Base-by-base conservation (phyloP, 2,113 vertebrate genomes). In the Lepus timidus region DNA sequence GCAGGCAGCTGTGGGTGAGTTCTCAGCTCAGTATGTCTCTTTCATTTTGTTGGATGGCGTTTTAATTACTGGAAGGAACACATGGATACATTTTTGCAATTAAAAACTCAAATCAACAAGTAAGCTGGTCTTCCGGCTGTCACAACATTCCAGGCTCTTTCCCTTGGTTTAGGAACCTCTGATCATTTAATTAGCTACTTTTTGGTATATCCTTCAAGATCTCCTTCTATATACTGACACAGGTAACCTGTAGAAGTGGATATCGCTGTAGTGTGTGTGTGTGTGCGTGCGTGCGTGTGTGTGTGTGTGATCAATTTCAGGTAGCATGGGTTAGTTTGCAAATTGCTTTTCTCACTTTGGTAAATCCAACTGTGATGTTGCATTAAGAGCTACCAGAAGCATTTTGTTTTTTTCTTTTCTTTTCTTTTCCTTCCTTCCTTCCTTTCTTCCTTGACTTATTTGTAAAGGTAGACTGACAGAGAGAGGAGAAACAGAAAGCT, bases 221-320 rank as follows among this genome's bases (percentile, higher is more conserved):
- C n/a, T 33, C 65, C 55, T 12, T 79, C 39, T 39, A 0, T 62
- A 13, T 4, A 3, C 44, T 33, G 36, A 67, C 62, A 64, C n/a
- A 25, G 6, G 49, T 20, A 61, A 14, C 51, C 31, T 70, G 0
- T 0, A 39, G 78, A 29, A 61, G 3, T 13, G 8, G 6, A 11
- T 10, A 4, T 51, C 25, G 1, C 76, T 9, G 7, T 5, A 20
- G 29, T 20, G 3, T 9, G 12, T 23, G 2, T 1, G 22, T 2
- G 9, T 31, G 39, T 36, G n/a, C n/a, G n/a, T n/a, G n/a, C 36
- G 6, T 16, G 61, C 29, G 29, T 84, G 49, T 81, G 25, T 83
- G 44, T 91, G 58, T 74, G 25, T 33, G 79, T 51, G 79, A 29
- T 39, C 11, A 29, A 11, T 51, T 88, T 79, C 19, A 2, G 52